Percentiles rank a stretch among this genome's conserved stretches.
Conservation (phyloP, 1,140 invertebrate species). For the Phymorhynchus buccinoides region DNA sequence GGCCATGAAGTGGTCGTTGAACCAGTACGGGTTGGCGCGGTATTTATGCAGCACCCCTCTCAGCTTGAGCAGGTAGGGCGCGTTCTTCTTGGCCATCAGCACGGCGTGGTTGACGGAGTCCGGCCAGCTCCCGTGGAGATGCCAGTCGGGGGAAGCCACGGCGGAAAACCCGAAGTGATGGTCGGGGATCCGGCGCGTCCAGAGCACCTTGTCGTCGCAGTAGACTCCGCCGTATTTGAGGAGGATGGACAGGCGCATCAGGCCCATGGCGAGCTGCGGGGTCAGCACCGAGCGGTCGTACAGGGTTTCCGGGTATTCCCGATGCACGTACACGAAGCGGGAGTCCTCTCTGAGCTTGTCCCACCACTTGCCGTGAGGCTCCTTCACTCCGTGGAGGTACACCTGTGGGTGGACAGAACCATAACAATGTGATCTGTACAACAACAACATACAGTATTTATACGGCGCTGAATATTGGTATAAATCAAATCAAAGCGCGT, state of each 20-base stretch:
- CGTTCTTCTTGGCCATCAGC: conserved; percentile 50
- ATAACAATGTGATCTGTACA: not conserved
- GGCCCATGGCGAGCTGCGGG: conserved; percentile 39
- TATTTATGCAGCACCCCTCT: conserved; percentile 40
- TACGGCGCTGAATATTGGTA: no score
- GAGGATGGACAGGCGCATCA: conserved; percentile 48
- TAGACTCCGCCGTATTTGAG: conserved; percentile 54
- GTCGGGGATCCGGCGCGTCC: conserved; percentile 29
- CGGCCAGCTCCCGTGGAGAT: conserved; percentile 49
- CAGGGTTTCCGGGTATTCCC: conserved; percentile 51
- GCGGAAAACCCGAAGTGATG: conserved; percentile 42
- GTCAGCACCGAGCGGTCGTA: conserved; percentile 46
- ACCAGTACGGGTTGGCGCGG: conserved; percentile 45
- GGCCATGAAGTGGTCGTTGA: conserved; percentile 50
- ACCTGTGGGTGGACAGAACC: conserved; percentile 34
- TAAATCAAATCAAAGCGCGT: no score
- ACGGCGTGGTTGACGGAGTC: conserved; percentile 52
- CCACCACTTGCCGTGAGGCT: conserved; percentile 52
- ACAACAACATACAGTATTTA: no score
- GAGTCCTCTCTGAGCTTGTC: conserved; percentile 34
- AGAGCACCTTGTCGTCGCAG: conserved; percentile 44
- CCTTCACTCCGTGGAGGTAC: conserved; percentile 51
- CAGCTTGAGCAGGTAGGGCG: conserved; percentile 48
- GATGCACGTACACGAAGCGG: conserved; percentile 48
- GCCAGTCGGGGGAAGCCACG: conserved; percentile 51